phyloP scores from a whole-genome alignment of 2,888 invertebrate genomes.

The Spialia ferax region DNA sequence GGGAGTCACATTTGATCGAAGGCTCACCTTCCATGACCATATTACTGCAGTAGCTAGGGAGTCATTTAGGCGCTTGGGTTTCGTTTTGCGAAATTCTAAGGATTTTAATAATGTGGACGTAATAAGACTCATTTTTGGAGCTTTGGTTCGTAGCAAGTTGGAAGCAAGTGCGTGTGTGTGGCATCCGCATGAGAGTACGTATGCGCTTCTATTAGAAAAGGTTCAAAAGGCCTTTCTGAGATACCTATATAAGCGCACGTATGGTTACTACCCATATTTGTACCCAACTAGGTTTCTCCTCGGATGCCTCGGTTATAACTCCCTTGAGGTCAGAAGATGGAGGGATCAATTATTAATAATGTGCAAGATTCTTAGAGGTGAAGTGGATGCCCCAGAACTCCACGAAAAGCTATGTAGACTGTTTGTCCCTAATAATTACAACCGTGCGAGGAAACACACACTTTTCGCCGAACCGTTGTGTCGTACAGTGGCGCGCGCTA shows the following conservation, averaged over 20 bases:
- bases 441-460: no score
- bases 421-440: not conserved
- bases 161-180: conserved; percentile 17
- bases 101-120: conserved; percentile 5
- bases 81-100: conserved; percentile 14
- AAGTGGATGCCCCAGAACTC: conserved; percentile 9
- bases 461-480: not conserved
- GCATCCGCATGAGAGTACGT: conserved; percentile 7
- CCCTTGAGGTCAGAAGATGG: conserved; percentile 21
- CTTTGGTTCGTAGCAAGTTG: conserved; percentile 14
- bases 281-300: conserved; percentile 35
- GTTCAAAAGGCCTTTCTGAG: conserved; percentile 19
- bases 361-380: conserved; percentile 16
- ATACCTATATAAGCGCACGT: conserved; percentile 16
- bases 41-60: conserved; percentile 9
- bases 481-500: no score
- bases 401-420: conserved; percentile 4
- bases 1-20: conserved; percentile 17
- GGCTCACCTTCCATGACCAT: no score
- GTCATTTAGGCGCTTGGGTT: conserved; percentile 13
- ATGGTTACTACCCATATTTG: conserved; percentile 27
- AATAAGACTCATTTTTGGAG: conserved; percentile 8
- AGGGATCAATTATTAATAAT: conserved; percentile 12
- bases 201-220: conserved; percentile 8
- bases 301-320: conserved; percentile 28